Base-by-base conservation (phyloP, 2,113 vertebrate genomes). In the Scortum barcoo region DNA sequence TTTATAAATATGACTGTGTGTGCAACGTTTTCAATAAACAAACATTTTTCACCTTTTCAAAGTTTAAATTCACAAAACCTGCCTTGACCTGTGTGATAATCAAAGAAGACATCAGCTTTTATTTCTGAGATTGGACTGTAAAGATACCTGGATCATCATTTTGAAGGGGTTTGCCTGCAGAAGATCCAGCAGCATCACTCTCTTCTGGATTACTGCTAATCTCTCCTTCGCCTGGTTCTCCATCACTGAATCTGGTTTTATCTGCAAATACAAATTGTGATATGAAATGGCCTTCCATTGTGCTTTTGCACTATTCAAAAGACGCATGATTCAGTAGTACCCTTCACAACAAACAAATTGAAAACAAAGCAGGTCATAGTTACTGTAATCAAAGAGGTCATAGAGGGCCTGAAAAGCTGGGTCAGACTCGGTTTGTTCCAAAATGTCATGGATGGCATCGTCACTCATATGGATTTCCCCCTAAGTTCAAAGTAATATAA, bases 391-490 rank as follows among this genome's bases (percentile, higher is more conserved):
- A 83, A 99, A 99, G 51, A 99, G 96, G 86, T 99, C 98, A 93
- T 98, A 99, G 19, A 99, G 96, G 17, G 97, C 98, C 83, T 99
- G 98, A 92, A 99, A 99, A 50, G 97, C 98, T 67, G 98, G 98
- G 74, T 99, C 98, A 1, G 97, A 98, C 84, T 99, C 98, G 0
- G 98, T 99, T 90, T 99, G 97, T 79, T 97, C 96, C 80, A 99
- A 90, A 90, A 99, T 99, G 89, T 99, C 98, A 78, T 98, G 97
- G 86, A 99, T 99, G 74, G 97, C 98, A 86, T 97, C 98, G 78
- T 99, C 97, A 74, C 97, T 97, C 98, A 99, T 99, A 63, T 99
- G 98, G 77, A 99, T 98, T 94, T 99, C 98, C 79, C 94, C 97
- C 97, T 99, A 90, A 16, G 62, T 2, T 46, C 11, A 36, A 69